Base-by-base conservation (phyloP, 2,113 vertebrate species). In the Irena cyanogastra region DNA sequence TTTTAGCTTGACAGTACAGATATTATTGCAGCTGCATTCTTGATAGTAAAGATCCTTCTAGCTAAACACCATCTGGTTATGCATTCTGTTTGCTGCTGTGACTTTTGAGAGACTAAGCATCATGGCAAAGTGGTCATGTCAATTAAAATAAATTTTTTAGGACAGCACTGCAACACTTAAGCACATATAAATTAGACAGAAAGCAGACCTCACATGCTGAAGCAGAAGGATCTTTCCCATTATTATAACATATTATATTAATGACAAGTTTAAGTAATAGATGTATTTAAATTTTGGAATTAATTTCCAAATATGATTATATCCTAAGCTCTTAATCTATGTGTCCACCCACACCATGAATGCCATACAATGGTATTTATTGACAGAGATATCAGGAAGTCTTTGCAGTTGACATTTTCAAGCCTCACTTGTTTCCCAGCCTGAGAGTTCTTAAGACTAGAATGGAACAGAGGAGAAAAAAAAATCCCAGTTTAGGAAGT, bases 1-100 rank as follows among this genome's bases (percentile, higher is more conserved):
- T 90, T 98, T 96, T 88, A 96, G 60, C 81, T 86, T 93, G 93
- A 96, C 84, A 97, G 94, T 97, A 96, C 74, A 96, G 54, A 82
- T 68, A 93, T n/a, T 66, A 87, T 28, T 95, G 78, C 23, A 83
- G 65, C 71, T 28, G 15, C 42, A 24, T 94, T 96, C 54, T 89
- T 75, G 92, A 94, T 53, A 89, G 94, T 56, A 82, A 83, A 93
- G 81, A 95, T 93, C 89, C 84, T 97, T 92, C 92, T 81, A 95
- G 88, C 72, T 93, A 95, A 88, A 84, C 89, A 94, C 93, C 93
- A 97, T 96, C 95, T 97, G 96, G 91, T 92, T 84, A 76, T 74
- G 92, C 77, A 90, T 77, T 90, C 81, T 92, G 35, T 95, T 98
- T 96, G 96, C 94, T 97, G 78, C 84, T 94, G 86, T 86, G 65